phyloP scores from a whole-genome alignment of 2,113 vertebrate genomes.

The Sapayoa aenigma region DNA sequence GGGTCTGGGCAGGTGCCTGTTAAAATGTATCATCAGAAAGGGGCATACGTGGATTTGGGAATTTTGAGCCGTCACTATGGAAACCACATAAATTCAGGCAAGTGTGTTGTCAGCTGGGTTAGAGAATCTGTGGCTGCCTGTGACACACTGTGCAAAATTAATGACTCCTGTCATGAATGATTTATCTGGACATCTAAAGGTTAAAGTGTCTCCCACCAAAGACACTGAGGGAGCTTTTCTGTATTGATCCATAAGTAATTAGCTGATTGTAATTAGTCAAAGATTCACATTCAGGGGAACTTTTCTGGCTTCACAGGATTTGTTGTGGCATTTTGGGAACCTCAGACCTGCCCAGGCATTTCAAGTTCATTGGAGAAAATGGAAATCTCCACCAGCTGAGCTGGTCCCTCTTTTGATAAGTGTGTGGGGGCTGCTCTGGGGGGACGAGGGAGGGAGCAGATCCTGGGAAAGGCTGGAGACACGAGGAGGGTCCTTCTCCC shows the following conservation, averaged over 20 bases:
- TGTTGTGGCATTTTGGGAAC: neutral
- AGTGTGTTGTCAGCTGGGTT: conserved; percentile 18
- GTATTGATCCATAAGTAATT: conserved; percentile 29
- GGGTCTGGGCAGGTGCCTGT: neutral
- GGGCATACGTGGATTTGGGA: neutral
- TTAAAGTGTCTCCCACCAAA: neutral
- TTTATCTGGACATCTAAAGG: conserved; percentile 39
- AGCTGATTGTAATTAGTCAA: conserved; percentile 39
- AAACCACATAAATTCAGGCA: conserved; percentile 30
- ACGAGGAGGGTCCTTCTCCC: neutral
- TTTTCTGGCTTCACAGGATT: neutral
- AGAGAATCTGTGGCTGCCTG: conserved; percentile 21
- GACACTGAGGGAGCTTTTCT: neutral
- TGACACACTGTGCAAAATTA: conserved; percentile 48
- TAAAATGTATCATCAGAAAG: neutral
- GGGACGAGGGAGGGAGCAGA: neutral
- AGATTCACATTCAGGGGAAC: neutral
- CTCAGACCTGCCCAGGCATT: neutral
- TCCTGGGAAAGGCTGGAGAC: neutral
- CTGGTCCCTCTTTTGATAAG: neutral
- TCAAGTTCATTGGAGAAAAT: neutral
- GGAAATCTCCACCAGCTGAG: neutral
- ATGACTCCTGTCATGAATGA: conserved; percentile 18
- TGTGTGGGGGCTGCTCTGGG: neutral
- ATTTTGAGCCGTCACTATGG: conserved; percentile 54